phyloP scores from a whole-genome alignment of 2,888 invertebrate species.

The Fabriciana adippe region DNA sequence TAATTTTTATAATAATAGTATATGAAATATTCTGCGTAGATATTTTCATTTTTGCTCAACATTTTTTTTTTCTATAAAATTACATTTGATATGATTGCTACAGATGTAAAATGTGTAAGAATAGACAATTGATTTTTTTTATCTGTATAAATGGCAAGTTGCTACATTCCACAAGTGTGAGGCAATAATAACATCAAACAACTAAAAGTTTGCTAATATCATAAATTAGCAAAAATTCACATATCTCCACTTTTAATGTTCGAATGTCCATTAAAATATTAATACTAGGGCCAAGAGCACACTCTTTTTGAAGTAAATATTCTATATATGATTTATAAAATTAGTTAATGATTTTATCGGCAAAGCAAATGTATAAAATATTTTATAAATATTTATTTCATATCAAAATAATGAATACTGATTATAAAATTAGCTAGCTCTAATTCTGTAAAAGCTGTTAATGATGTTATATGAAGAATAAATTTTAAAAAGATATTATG shows the following conservation, averaged over 20 bases:
- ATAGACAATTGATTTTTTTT: conserved; percentile 4
- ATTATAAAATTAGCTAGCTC: conserved; percentile 51
- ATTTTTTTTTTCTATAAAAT: not conserved
- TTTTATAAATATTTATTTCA: conserved; percentile 38
- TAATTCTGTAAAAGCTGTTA: conserved; percentile 56
- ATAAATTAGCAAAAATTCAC: conserved; percentile 46
- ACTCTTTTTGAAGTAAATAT: conserved; percentile 14
- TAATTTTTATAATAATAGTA: conserved; percentile 15
- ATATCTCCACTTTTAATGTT: conserved; percentile 47
- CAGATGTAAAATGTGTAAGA: not conserved
- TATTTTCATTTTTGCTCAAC: conserved; percentile 31
- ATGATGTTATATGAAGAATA: conserved; percentile 66
- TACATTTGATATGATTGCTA: not conserved
- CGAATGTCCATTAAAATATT: conserved; percentile 33
- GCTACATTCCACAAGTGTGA: conserved; percentile 60
- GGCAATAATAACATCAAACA: conserved; percentile 21
- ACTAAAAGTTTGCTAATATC: conserved; percentile 16
- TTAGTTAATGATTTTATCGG: conserved; percentile 21
- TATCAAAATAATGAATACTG: conserved; percentile 41
- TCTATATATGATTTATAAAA: conserved; percentile 14
- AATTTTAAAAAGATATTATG: conserved; percentile 53
- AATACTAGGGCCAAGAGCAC: conserved; percentile 5
- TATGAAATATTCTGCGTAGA: conserved; percentile 6
- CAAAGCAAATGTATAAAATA: conserved; percentile 23
- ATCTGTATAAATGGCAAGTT: conserved; percentile 43